Evolutionary conservation across 92 coral and sea anemone species (phyloP).

Genomic region (Heliopora coerulea): DNA sequence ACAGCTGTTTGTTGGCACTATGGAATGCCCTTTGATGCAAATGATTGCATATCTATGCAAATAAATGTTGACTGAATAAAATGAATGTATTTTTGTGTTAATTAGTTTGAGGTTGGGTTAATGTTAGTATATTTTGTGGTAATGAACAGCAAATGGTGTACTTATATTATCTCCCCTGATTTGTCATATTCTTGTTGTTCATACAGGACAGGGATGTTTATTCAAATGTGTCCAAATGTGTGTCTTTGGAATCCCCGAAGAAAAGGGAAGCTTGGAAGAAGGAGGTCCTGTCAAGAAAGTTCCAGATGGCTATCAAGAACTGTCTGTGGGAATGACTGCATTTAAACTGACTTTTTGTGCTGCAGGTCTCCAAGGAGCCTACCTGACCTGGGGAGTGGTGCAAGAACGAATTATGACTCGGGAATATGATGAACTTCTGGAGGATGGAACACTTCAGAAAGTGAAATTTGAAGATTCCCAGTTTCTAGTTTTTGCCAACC

Average conservation of each 20-base stretch:
- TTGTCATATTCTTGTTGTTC: too few species aligned
- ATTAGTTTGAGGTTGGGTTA: too few species aligned
- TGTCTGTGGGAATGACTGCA: slow-evolving; percentile 60
- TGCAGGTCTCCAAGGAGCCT: slow-evolving; percentile 79
- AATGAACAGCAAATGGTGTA: too few species aligned
- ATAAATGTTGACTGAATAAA: too few species aligned
- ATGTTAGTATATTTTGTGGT: too few species aligned
- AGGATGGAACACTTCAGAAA: slow-evolving; percentile 66
- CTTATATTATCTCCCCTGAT: too few species aligned
- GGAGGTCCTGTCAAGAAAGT: slow-evolving; percentile 54
- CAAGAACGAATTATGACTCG: slow-evolving; percentile 92
- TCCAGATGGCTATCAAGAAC: slow-evolving; percentile 23
- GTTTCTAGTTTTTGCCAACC: slow-evolving; percentile 84
- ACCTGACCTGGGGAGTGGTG: slow-evolving; percentile 93
- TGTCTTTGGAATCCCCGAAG: slow-evolving; percentile 86
- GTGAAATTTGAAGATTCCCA: slow-evolving; percentile 86
- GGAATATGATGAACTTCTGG: slow-evolving; percentile 54
- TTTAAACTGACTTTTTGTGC: slow-evolving; percentile 69
- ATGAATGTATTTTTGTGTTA: too few species aligned
- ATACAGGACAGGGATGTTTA: slow-evolving; percentile 67
- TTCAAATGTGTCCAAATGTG: slow-evolving; percentile 76
- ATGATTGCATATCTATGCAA: too few species aligned
- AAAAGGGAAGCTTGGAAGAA: slow-evolving; percentile 62
- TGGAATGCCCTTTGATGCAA: too few species aligned
- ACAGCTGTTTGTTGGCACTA: too few species aligned